Conservation (phyloP, 1,140 invertebrate genomes). For the Drosophila melanogaster region DNA sequence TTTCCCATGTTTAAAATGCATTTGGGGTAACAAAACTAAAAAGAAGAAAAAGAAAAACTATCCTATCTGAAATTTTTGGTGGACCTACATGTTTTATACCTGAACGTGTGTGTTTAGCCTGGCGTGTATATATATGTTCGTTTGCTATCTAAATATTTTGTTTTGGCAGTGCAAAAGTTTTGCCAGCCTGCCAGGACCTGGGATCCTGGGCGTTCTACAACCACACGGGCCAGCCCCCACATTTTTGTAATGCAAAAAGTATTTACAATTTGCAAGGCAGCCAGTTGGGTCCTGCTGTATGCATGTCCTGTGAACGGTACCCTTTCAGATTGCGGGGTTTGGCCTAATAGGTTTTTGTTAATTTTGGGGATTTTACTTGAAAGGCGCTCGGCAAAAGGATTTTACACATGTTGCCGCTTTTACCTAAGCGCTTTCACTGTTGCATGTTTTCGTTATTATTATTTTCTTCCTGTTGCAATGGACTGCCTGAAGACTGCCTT, state of each 20-base stretch:
- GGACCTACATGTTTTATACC: slow-evolving; percentile 26
- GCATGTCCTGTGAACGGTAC: slow-evolving; percentile 25
- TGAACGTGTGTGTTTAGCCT: slow-evolving; percentile 12
- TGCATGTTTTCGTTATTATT: slow-evolving; percentile 29
- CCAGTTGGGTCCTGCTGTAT: slow-evolving; percentile 21
- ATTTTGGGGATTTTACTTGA: slow-evolving; percentile 70
- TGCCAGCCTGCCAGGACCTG: slow-evolving; percentile 45
- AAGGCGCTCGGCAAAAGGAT: slow-evolving; percentile 60
- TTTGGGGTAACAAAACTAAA: background rate
- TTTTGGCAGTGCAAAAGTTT: slow-evolving; percentile 77
- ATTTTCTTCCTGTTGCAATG: slow-evolving; percentile 25
- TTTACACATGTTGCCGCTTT: slow-evolving; percentile 66
- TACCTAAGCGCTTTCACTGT: slow-evolving; percentile 31
- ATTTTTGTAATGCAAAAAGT: slow-evolving; percentile 70
- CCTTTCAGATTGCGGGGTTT: slow-evolving; percentile 57
- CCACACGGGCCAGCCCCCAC: slow-evolving; percentile 17
- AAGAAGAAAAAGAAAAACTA: background rate
- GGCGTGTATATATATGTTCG: slow-evolving; percentile 23
- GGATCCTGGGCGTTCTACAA: background rate
- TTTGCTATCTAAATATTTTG: slow-evolving; percentile 80
- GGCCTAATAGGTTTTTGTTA: slow-evolving; percentile 82
- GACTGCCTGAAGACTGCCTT: slow-evolving; percentile 10
- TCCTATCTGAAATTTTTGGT: slow-evolving; percentile 32
- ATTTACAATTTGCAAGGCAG: slow-evolving; percentile 77
- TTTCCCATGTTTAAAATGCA: slow-evolving; percentile 4